phyloP scores from a whole-genome alignment of 2,113 vertebrate genomes.

The Boleophthalmus pectinirostris region DNA sequence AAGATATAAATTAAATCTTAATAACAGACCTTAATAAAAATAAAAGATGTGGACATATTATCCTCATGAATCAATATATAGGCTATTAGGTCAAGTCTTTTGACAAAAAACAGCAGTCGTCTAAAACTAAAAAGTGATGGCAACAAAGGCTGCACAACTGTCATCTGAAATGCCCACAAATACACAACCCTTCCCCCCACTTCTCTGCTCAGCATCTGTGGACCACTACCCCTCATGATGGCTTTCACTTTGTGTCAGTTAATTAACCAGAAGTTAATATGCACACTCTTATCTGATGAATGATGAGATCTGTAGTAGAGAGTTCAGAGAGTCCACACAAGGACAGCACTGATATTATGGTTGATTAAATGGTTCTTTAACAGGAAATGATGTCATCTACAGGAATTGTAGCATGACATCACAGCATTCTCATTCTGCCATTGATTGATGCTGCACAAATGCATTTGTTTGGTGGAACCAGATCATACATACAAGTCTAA shows the following conservation, averaged over 20 bases:
- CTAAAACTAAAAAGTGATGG: conserved; percentile 9
- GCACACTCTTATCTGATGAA: background rate
- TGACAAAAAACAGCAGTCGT: too few species aligned
- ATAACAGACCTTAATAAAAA: too few species aligned
- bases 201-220: conserved; percentile 14
- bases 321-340: background rate
- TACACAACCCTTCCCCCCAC: conserved; percentile 4
- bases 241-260: background rate
- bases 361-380: conserved; percentile 48
- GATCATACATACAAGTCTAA: background rate
- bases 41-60: too few species aligned
- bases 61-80: too few species aligned
- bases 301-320: background rate
- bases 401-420: conserved; percentile 62
- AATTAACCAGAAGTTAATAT: background rate
- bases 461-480: conserved; percentile 27
- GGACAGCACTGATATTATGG: background rate
- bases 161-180: conserved; percentile 14
- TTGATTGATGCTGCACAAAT: conserved; percentile 38
- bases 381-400: conserved; percentile 63
- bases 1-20: too few species aligned
- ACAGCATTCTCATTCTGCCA: conserved; percentile 45
- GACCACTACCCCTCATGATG: background rate
- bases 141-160: conserved; percentile 35
- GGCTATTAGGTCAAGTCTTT: too few species aligned